A percentile compares a stretch with the other conserved stretches of the same genome.
Evolutionary conservation across 2,888 invertebrate genomes (phyloP).

Genomic region (Amphipoea lucens): DNA sequence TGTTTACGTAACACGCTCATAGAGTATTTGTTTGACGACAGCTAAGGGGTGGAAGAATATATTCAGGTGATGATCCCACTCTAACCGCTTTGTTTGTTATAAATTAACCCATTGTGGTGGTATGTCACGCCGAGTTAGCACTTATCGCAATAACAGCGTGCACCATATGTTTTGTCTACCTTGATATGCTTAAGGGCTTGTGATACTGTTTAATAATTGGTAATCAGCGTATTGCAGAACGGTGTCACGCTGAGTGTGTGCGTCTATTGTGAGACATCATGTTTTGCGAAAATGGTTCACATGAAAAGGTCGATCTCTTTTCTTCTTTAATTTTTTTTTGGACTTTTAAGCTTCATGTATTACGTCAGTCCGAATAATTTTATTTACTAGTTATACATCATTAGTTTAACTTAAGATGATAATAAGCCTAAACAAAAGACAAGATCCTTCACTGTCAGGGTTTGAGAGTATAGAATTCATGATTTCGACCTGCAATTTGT

Average conservation of each 20-base stretch:
- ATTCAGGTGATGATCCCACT: not conserved
- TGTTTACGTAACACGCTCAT: slow-evolving; percentile 3
- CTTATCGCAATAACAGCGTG: not conserved
- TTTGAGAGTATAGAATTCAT: too few species aligned
- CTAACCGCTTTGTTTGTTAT: slow-evolving; percentile 28
- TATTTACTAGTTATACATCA: too few species aligned
- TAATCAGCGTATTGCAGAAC: not conserved
- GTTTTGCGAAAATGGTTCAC: not conserved
- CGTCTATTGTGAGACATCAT: not conserved
- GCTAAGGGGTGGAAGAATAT: not conserved
- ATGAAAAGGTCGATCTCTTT: not conserved
- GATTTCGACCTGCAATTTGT: too few species aligned
- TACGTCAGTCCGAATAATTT: too few species aligned
- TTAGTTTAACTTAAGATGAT: too few species aligned
- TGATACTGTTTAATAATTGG: not conserved
- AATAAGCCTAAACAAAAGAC: too few species aligned
- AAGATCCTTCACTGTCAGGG: too few species aligned
- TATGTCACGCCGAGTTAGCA: slow-evolving; percentile 2
- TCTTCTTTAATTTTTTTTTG: too few species aligned
- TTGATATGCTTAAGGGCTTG: not conserved
- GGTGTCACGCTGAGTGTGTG: not conserved
- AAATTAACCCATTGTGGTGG: slow-evolving; percentile 49
- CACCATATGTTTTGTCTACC: slow-evolving; percentile 3
- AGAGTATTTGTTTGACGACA: not conserved
- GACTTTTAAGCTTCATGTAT: too few species aligned